phyloP scores from a whole-genome alignment of 2,113 vertebrate genomes.

The Leptobrachium leishanense region DNA sequence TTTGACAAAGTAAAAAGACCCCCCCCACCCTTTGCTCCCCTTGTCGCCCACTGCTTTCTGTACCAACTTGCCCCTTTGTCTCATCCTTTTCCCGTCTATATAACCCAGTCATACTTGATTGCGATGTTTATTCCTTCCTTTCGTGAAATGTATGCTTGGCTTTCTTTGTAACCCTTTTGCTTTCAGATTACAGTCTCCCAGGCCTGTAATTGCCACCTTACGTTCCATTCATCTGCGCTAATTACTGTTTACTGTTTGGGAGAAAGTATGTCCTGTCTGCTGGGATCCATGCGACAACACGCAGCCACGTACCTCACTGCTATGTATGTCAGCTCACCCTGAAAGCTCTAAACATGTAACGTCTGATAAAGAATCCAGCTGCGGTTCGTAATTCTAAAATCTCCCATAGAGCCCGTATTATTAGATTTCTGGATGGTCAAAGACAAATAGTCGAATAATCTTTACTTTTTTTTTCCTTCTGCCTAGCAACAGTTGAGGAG shows the following conservation, averaged over 20 bases:
- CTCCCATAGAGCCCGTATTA: too few relatives aligned
- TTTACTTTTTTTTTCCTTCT: too few relatives aligned
- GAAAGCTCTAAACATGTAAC: too few relatives aligned
- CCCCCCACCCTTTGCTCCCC: not conserved
- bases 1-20: not conserved
- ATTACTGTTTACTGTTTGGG: not conserved
- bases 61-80: not conserved
- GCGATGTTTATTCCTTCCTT: not conserved
- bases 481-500: too few relatives aligned
- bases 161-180: not conserved
- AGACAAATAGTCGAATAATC: too few relatives aligned
- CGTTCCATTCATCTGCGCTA: not conserved
- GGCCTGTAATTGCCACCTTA: not conserved
- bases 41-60: too few relatives aligned
- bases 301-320: not conserved
- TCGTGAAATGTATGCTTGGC: not conserved
- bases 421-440: too few relatives aligned
- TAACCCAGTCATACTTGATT: conserved; percentile 4
- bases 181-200: not conserved
- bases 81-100: conserved; percentile 14
- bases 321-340: too few relatives aligned
- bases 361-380: too few relatives aligned
- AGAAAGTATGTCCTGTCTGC: not conserved
- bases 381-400: too few relatives aligned
- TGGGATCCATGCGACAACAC: not conserved